A percentile compares a stretch with the other conserved stretches of the same genome.
Evolutionary conservation across 2,888 invertebrate genomes (phyloP).

Genomic region (Cerceris ruficornis): DNA sequence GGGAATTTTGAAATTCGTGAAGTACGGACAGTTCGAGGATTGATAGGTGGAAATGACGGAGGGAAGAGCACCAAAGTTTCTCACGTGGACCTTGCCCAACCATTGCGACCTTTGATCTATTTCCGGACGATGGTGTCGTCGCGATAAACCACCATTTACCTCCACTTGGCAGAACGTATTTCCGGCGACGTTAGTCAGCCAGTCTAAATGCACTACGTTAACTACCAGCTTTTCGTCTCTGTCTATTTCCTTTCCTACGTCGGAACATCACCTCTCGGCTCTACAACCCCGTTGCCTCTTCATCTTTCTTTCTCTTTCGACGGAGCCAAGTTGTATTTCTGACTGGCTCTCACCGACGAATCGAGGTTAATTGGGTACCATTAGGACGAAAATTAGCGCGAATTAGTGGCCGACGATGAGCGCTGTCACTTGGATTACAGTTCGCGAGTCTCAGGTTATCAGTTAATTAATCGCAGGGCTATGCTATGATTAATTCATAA

Average conservation of each 20-base stretch:
- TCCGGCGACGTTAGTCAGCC: constrained; percentile 71
- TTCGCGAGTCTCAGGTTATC: constrained; percentile 44
- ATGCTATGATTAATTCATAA: constrained; percentile 3
- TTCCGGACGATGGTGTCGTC: constrained; percentile 49
- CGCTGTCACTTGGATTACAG: constrained; percentile 31
- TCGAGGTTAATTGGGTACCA: constrained; percentile 68
- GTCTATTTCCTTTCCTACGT: constrained; percentile 22
- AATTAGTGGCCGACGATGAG: constrained; percentile 55
- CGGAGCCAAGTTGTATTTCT: constrained; percentile 63
- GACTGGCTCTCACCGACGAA: constrained; percentile 57
- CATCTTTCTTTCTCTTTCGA: constrained; percentile 7
- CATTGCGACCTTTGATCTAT: constrained; percentile 66
- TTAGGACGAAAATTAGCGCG: constrained; percentile 64
- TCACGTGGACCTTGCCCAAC: constrained; percentile 50
- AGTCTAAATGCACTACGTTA: constrained; percentile 59
- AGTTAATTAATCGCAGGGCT: constrained; percentile 51
- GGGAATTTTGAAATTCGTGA: constrained; percentile 31
- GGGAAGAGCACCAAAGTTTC: not conserved
- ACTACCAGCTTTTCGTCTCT: constrained; percentile 48
- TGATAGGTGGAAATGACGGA: not conserved
- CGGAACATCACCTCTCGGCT: constrained; percentile 3
- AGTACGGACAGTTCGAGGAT: not conserved
- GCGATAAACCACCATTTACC: constrained; percentile 58
- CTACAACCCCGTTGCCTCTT: constrained; percentile 19
- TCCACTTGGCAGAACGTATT: constrained; percentile 60